Evolutionary conservation across 2,797 vertebrate species (phyloP), one percentile per base, ranked within the genome.

Genomic region (Rhinophrynus dorsalis): DNA sequence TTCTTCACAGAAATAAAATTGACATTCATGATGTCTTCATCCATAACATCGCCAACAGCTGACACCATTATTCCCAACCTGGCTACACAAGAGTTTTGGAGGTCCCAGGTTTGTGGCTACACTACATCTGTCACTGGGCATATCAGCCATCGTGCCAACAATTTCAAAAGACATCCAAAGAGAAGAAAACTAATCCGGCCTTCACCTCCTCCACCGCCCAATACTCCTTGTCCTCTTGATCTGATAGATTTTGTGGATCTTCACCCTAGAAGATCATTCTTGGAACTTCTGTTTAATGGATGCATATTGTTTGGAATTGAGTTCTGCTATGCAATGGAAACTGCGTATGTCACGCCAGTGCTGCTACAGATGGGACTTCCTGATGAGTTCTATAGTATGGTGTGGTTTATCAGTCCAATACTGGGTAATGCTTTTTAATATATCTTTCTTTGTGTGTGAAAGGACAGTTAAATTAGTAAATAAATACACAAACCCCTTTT

Each of bases 251-350:
- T 98, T n/a, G 93, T 86, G 35, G 94, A 94, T 76, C 87, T 97
- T 74, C 94, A 92, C 30, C 90, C 84, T 77, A 91, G 94, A 65
- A 92, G 96, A 24, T 93, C 96, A 44, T 94, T 98, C 80, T 76
- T 90, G 35, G 94, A 99, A 75, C 87, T 99, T 47, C 75, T 98
- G 17, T 97, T 94, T 82, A 99, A 99, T 0, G 96, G 97, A 35
- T 97, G 93, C 76, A 82, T 99, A 75, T 89, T 99, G 60, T 99
- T 99, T 15, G 97, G 96, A 59, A 94, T 99, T 0, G 97, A 99
- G 81, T 99, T 99, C 82, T 98, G 97, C 82, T 99, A 99, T 3
- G 97, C 97, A 81, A 96, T 99, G 96, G 97, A 99, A 80, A 99
- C 97, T 0, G 97, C 97, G 0, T 99, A 97, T 1, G 97, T 99